Conservation (phyloP, 2,888 invertebrate species). For the Acrocyrtus sp. region DNA sequence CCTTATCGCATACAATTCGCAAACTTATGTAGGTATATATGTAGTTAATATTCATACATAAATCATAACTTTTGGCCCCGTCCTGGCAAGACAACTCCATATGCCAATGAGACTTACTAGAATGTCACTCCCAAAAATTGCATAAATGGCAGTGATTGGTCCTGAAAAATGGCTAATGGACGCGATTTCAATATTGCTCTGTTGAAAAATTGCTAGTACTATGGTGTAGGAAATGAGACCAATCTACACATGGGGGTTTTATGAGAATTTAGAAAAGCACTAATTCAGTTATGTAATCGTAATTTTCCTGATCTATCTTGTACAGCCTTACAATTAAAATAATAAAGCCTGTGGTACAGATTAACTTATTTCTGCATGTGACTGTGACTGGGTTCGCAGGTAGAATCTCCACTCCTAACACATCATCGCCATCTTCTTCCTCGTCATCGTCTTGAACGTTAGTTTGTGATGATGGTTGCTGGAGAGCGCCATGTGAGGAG, state of each 20-base stretch:
- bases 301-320: too few species aligned
- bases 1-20: too few species aligned
- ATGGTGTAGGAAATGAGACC: too few species aligned
- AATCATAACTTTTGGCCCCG: conserved; percentile 39
- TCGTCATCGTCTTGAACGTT: too few species aligned
- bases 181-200: too few species aligned
- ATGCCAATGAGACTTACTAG: conserved; percentile 21
- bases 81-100: conserved; percentile 38
- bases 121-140: conserved; percentile 20
- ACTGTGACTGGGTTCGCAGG: conserved; percentile 12
- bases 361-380: conserved; percentile 17
- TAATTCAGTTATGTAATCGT: too few species aligned
- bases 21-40: too few species aligned
- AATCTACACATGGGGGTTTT: too few species aligned
- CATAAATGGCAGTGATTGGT: conserved; percentile 15
- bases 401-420: neutral
- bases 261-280: too few species aligned
- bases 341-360: conserved; percentile 8
- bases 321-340: conserved; percentile 29
- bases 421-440: neutral
- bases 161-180: neutral
- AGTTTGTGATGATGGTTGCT: too few species aligned
- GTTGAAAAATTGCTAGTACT: too few species aligned
- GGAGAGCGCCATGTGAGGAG: too few species aligned
- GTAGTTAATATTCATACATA: conserved; percentile 9